Base-by-base conservation (phyloP, 30 jellyfish, hydroid and myxozoan species). In the Chrysaora quinquecirrha region DNA sequence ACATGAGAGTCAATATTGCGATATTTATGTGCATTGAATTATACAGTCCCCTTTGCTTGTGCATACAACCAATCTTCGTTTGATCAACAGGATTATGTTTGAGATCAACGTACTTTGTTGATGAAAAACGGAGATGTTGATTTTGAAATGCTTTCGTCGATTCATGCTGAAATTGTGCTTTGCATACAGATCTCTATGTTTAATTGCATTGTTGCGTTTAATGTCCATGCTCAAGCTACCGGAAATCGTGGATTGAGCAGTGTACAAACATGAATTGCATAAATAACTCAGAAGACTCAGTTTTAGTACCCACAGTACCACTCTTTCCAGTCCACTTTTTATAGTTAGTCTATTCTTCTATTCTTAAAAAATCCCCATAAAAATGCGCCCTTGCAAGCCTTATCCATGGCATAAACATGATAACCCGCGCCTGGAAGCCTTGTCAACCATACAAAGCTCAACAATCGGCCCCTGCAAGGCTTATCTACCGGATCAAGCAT, bases 121-220 rank as follows among this genome's bases (percentile, higher is more conserved):
- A 24, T 29, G 78, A 66, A 60, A 66, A 66, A 24, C 7, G 48
- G 48, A 65, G 35, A 76, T 76, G 79, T 76, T 60, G 34, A 56
- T 56, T 24, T 62, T 12, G 25, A 16, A 22, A 61, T 34, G 78
- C 76, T 63, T 35, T 60, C 58, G 54, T 46, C 78, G 27, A 76
- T 62, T 76, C 88, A 76, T 20, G 16, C 27, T 52, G 7, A 9
- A 52, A 2, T 52, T 20, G 29, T 52, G 14, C 68, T 52, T 19
- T 52, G 68, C 25, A 12, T 3, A 52, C 25, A 52, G 68, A 52
- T 52, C 25, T 52, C 29, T 20, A 7, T 52, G 25, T 52, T 52
- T 3, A 52, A 52, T 3, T 52, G 68, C 29, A 20, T 10, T 52
- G 29, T 52, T 19, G 25, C 68, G 19, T 52, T 52, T 7, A 19